Evolutionary conservation across 1,140 invertebrate species (phyloP), one percentile per base, ranked within the genome.

Genomic region (Cotesia glomerata): DNA sequence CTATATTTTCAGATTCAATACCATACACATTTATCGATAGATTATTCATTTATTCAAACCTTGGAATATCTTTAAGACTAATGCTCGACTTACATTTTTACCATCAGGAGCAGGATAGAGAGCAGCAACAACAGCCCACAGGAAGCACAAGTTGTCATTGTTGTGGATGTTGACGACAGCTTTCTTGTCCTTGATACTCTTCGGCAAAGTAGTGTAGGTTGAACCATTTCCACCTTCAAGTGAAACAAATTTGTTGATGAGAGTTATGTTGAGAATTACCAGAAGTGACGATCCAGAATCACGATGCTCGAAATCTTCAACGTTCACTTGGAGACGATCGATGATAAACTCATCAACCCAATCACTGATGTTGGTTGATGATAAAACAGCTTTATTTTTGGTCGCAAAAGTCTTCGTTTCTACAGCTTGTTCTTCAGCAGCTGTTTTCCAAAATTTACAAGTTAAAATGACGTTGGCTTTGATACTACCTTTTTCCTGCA

Each of bases 21-120:
- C 65, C 77, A 63, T 79, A 83, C 26, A 81, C 75, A 74, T 82
- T 84, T 11, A 82, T 77, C 11, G 65, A 32, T 45, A 86, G 71
- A 76, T 80, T 76, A 78, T 87, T 87, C 70, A 80, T 61, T 68
- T 78, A 75, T 78, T 86, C 83, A 70, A 86, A 78, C 76, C 80
- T 82, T 63, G 62, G 16, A 49, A 86, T 80, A 77, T 83, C 79
- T 51, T 63, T 74, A 66, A 86, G 72, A 61, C 76, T 76, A 56
- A 73, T 51, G 75, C 75, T 45, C 78, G 64, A 51, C 77, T 67
- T n/a, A 68, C 8, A 74, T 82, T 77, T 16, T 76, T 70, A 32
- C 52, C 14, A 16, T 70, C 75, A 32, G 80, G 82, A 73, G 81
- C 69, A n/a, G 71, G 62, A 73, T 69, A 18, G 7, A 62, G 18